These are phyloP conservation scores for Stenodema calcarata DNA, from an alignment of 2,888 invertebrate genomes.

Conservation along the genomic window DNA sequence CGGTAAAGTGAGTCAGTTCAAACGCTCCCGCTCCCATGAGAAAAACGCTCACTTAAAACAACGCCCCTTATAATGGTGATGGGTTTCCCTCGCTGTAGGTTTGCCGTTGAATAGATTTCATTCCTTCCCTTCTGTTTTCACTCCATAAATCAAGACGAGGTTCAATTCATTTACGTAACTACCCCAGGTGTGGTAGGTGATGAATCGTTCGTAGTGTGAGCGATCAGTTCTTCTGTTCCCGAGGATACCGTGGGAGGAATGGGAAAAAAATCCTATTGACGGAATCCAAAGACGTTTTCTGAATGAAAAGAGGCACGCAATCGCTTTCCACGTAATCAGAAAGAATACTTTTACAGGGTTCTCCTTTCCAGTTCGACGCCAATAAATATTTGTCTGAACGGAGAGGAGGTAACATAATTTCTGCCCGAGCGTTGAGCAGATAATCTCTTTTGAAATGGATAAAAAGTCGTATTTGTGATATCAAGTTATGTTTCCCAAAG, in stretches of 20 bases:
- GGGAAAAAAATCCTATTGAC: neutral
- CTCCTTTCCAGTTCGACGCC: neutral
- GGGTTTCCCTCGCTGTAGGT: neutral
- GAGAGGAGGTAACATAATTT: no score
- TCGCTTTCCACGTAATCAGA: neutral
- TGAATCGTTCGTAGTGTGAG: conserved; percentile 2
- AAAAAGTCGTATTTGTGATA: no score
- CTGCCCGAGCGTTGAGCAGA: no score
- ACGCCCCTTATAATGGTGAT: neutral
- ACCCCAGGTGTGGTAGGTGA: conserved; percentile 20
- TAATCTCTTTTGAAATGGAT: no score
- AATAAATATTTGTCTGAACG: neutral
- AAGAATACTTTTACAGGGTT: neutral
- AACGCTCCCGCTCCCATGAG: neutral
- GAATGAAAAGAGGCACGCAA: neutral
- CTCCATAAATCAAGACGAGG: conserved; percentile 25
- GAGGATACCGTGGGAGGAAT: neutral
- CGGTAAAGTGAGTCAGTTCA: neutral
- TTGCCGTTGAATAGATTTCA: neutral
- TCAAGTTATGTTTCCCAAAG: no score
- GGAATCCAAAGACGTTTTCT: neutral
- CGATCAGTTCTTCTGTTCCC: neutral
- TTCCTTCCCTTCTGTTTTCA: neutral
- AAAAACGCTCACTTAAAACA: neutral
- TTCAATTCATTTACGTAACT: conserved; percentile 31